These are phyloP conservation scores for Piaya cayana DNA, from an alignment of 2,113 vertebrate species.

Conservation along the genomic window DNA sequence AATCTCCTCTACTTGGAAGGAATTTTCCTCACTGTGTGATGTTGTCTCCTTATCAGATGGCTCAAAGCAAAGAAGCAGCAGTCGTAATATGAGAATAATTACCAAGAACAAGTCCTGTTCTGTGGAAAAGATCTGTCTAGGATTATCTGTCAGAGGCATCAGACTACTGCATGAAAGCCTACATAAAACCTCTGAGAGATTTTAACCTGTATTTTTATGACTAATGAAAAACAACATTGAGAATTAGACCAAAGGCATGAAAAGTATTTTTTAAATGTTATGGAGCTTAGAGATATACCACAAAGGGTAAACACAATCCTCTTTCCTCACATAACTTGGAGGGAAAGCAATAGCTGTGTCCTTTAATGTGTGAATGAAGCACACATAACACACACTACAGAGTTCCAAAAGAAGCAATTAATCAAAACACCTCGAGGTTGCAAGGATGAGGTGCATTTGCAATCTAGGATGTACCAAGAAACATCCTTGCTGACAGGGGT, in stretches of 20 bases:
- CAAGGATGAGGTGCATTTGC: not conserved
- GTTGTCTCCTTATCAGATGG: not conserved
- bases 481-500: not conserved
- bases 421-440: not conserved
- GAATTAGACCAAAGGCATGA: not conserved
- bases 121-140: not conserved
- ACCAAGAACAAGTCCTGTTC: not conserved
- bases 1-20: not conserved
- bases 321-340: not conserved
- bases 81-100: not conserved
- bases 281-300: not conserved
- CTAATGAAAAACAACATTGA: not conserved
- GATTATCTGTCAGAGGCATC: slow-evolving; percentile 18
- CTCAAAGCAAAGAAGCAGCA: not conserved
- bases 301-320: not conserved
- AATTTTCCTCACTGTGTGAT: not conserved
- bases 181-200: not conserved
- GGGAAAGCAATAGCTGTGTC: not conserved
- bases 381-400: not conserved
- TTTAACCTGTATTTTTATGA: not conserved
- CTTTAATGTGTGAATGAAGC: not conserved
- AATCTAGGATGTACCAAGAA: not conserved
- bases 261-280: not conserved
- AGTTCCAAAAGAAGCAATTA: not conserved
- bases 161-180: not conserved